Evolutionary conservation across 1,140 invertebrate genomes (phyloP).

Genomic region (Drosophila nasuta): DNA sequence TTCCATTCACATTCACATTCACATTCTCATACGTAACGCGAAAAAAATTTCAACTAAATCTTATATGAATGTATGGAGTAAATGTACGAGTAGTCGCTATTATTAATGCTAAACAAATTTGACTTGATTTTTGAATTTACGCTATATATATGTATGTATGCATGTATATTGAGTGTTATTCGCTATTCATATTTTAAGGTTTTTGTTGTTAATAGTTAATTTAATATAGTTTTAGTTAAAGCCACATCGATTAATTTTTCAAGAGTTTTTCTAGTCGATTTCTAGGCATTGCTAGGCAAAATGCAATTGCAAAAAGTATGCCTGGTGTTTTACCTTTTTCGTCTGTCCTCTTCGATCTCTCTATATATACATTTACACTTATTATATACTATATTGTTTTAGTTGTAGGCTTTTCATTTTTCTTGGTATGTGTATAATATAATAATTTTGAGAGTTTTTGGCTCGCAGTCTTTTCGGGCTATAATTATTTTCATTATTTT

Average conservation of each 20-base stretch:
- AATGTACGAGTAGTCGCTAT: constrained; percentile 32
- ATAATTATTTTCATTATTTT: constrained; percentile 69
- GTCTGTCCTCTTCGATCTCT: not conserved
- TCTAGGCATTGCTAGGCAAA: constrained; percentile 45
- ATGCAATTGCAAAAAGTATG: constrained; percentile 38
- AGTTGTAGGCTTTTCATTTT: constrained; percentile 42
- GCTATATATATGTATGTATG: constrained; percentile 20
- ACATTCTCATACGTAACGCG: constrained; percentile 64
- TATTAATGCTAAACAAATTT: constrained; percentile 73
- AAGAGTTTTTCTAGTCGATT: constrained; percentile 46
- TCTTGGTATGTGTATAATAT: constrained; percentile 45
- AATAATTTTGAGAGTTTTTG: constrained; percentile 81
- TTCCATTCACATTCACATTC: not conserved
- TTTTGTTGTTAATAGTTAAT: constrained; percentile 29
- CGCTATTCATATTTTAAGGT: constrained; percentile 13
- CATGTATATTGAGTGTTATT: constrained; percentile 41
- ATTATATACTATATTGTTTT: constrained; percentile 36
- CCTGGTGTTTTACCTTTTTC: constrained; percentile 42
- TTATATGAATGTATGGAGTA: constrained; percentile 42
- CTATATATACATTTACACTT: constrained; percentile 36
- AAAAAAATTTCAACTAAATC: constrained; percentile 79
- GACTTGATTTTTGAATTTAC: constrained; percentile 52
- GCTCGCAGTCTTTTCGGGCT: constrained; percentile 83
- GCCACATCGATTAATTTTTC: constrained; percentile 79
- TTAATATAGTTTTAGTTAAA: constrained; percentile 73